These are phyloP conservation scores for Himantopus leucocephalus DNA, from an alignment of 2,113 vertebrate genomes.

Conservation along the genomic window DNA sequence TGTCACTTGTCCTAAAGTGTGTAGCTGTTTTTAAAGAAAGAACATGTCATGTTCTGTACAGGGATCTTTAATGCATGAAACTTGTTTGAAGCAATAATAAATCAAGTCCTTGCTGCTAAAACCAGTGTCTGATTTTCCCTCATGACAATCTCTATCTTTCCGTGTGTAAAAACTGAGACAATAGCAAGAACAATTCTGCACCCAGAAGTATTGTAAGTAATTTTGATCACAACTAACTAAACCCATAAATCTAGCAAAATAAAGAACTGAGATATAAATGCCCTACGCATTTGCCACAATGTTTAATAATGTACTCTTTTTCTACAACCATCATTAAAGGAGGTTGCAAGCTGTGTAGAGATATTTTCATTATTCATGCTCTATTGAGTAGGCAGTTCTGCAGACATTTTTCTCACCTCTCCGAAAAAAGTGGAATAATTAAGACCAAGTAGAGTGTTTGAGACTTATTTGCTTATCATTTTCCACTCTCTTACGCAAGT, in stretches of 20 bases:
- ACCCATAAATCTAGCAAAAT: slow-evolving; percentile 36
- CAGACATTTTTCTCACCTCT: slow-evolving; percentile 56
- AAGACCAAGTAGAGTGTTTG: slow-evolving; percentile 33
- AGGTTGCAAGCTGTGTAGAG: slow-evolving; percentile 19
- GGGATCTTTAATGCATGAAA: slow-evolving; percentile 73
- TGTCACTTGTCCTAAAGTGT: slow-evolving; percentile 68
- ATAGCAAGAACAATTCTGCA: background rate
- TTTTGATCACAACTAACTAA: slow-evolving; percentile 32
- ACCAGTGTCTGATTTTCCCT: slow-evolving; percentile 57
- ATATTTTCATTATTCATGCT: slow-evolving; percentile 54
- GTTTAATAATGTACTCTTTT: slow-evolving; percentile 34
- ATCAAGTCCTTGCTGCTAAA: slow-evolving; percentile 68
- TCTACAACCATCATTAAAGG: background rate
- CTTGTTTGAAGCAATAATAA: slow-evolving; percentile 74
- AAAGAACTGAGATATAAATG: slow-evolving; percentile 23
- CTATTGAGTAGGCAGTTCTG: slow-evolving; percentile 48
- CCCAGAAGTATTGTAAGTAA: slow-evolving; percentile 7
- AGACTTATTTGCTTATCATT: slow-evolving; percentile 20
- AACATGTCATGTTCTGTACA: slow-evolving; percentile 69
- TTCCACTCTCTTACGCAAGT: background rate
- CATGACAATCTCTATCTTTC: slow-evolving; percentile 24
- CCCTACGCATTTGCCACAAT: background rate
- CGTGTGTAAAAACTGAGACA: background rate
- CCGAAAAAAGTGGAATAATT: slow-evolving; percentile 57
- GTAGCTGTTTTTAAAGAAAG: slow-evolving; percentile 70